Evolutionary conservation across 2,797 vertebrate species (phyloP).

Genomic region (Labeo calbasu): DNA sequence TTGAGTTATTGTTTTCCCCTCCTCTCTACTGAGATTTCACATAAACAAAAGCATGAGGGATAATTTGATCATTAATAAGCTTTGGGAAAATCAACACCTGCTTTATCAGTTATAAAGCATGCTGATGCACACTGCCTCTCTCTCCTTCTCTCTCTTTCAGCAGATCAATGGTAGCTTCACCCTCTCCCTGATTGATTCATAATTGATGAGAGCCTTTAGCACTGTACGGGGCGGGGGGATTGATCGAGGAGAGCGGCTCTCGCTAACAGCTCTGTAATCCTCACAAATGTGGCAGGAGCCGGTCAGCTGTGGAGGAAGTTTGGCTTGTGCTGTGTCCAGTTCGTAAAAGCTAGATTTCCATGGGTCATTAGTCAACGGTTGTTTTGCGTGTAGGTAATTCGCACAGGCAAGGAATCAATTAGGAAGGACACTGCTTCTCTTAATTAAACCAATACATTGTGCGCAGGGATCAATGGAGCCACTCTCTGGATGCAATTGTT

Average conservation of each 20-base stretch:
- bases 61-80: conserved; percentile 38
- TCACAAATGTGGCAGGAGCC: conserved; percentile 59
- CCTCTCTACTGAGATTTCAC: conserved; percentile 20
- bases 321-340: conserved; percentile 55
- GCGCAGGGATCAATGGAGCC: conserved; percentile 63
- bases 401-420: conserved; percentile 66
- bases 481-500: conserved; percentile 61
- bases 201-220: conserved; percentile 80
- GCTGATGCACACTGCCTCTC: background rate
- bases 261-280: conserved; percentile 63
- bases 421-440: conserved; percentile 61
- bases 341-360: conserved; percentile 65
- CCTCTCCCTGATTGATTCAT: conserved; percentile 72
- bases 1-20: conserved; percentile 23
- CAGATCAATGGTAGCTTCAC: conserved; percentile 47
- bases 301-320: conserved; percentile 44
- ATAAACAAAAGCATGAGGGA: conserved; percentile 42
- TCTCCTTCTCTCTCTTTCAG: conserved; percentile 27
- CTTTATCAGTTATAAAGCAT: conserved; percentile 29
- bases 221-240: conserved; percentile 66
- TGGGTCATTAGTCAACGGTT: conserved; percentile 67
- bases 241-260: conserved; percentile 42
- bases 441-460: conserved; percentile 73
- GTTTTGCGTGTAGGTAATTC: conserved; percentile 68
- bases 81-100: conserved; percentile 32